Conservation (phyloP, 2,113 vertebrate genomes). For the Pelusios castaneus region DNA sequence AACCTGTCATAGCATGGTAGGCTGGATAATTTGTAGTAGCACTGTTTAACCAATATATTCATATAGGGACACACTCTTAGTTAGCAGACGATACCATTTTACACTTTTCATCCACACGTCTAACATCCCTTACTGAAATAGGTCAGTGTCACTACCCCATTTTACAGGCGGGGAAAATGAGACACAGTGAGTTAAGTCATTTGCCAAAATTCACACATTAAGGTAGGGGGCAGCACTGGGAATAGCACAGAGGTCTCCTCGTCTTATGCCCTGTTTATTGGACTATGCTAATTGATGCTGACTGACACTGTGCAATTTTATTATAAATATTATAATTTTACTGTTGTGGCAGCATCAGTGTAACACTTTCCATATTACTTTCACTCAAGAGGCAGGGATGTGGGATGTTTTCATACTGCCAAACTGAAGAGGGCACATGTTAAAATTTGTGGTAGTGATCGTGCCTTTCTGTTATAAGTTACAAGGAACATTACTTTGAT, state of each 20-base stretch:
- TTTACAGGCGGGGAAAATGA: not conserved
- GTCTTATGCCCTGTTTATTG: not conserved
- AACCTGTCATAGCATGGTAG: not conserved
- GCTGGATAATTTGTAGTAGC: not conserved
- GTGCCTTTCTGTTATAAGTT: not conserved
- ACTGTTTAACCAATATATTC: not conserved
- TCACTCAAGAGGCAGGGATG: not conserved
- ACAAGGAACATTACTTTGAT: accelerated
- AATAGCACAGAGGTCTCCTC: not conserved
- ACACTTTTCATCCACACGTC: not conserved
- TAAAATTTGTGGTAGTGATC: not conserved
- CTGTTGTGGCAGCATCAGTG: slow-evolving; percentile 24
- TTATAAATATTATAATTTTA: not conserved
- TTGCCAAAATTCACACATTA: not conserved
- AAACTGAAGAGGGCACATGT: slow-evolving; percentile 43
- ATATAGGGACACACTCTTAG: slow-evolving; percentile 1
- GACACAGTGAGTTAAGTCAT: not conserved
- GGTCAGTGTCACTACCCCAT: not conserved
- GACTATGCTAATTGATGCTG: not conserved
- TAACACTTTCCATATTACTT: slow-evolving; percentile 65
- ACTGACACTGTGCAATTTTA: not conserved
- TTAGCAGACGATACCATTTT: slow-evolving; percentile 23
- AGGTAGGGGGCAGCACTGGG: not conserved
- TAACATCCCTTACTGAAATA: not conserved
- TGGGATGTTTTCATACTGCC: slow-evolving; percentile 55